phyloP scores from a whole-genome alignment of 2,113 vertebrate genomes.

The Psittacula cyanocephala region DNA sequence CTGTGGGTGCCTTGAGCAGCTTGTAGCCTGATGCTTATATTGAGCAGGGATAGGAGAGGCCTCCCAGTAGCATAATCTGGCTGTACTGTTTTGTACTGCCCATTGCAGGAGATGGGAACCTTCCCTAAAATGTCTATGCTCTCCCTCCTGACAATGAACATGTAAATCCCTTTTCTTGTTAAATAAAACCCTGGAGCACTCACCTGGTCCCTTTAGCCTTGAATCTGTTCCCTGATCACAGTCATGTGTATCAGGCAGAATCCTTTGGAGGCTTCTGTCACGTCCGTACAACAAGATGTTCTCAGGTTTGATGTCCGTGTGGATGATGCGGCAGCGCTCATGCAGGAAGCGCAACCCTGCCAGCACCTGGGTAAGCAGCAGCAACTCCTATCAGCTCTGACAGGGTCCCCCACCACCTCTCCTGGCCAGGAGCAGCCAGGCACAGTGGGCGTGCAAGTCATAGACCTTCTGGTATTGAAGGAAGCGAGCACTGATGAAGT shows the following conservation, averaged over 20 bases:
- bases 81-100: background rate
- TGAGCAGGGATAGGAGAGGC: background rate
- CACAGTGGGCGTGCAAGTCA: accelerated
- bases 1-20: background rate
- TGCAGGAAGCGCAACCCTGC: constrained; percentile 85
- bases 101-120: background rate
- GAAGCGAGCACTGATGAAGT: background rate
- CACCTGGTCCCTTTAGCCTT: constrained; percentile 28
- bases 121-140: background rate
- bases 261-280: constrained; percentile 51
- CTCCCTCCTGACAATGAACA: background rate
- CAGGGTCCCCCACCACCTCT: accelerated
- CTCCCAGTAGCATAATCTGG: background rate
- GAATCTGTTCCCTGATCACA: background rate
- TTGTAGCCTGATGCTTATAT: background rate
- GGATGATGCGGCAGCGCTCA: constrained; percentile 82
- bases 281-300: constrained; percentile 77
- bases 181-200: background rate
- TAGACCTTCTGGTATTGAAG: background rate
- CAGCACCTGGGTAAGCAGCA: constrained; percentile 73
- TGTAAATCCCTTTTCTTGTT: accelerated
- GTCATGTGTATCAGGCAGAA: constrained; percentile 19
- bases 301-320: constrained; percentile 87
- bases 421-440: background rate
- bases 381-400: background rate